These are phyloP conservation scores for Amphilophus citrinellus DNA, from an alignment of 2,113 vertebrate genomes.

Conservation along the genomic window DNA sequence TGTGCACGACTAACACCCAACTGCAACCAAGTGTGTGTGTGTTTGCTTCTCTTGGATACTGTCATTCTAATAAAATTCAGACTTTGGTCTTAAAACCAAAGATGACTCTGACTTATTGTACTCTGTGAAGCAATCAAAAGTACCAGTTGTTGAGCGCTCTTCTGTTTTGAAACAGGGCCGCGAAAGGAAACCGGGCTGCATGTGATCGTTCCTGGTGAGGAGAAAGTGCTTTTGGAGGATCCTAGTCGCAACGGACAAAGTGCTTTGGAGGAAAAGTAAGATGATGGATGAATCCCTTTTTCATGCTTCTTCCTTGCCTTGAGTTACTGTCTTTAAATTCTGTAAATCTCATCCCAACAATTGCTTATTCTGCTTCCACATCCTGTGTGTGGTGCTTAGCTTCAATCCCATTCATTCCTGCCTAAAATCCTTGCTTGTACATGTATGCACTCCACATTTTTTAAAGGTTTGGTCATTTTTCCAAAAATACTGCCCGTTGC, in stretches of 20 bases:
- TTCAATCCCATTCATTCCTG: no score
- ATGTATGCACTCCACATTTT: no score
- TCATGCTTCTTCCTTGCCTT: neutral
- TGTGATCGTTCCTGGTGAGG: conserved; percentile 90
- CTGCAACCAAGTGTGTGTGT: neutral
- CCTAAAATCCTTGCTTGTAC: no score
- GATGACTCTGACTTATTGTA: neutral
- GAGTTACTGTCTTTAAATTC: neutral
- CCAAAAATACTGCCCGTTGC: no score
- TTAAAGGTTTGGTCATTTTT: no score
- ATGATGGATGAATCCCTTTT: neutral
- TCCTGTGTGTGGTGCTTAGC: neutral
- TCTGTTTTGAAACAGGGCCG: conserved; percentile 85
- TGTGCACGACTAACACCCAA: conserved; percentile 68
- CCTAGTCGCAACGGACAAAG: conserved; percentile 94
- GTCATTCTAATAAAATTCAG: conserved; percentile 7
- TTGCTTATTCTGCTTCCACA: neutral
- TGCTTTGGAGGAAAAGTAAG: conserved; percentile 95
- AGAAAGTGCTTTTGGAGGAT: conserved; percentile 91
- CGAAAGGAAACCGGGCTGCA: conserved; percentile 90
- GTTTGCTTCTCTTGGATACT: conserved; percentile 18
- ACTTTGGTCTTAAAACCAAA: neutral
- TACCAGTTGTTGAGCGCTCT: conserved; percentile 50
- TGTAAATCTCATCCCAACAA: neutral
- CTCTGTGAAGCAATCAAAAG: conserved; percentile 18